phyloP scores from a whole-genome alignment of 2,797 vertebrate species.

The Cheirogaleus major region DNA sequence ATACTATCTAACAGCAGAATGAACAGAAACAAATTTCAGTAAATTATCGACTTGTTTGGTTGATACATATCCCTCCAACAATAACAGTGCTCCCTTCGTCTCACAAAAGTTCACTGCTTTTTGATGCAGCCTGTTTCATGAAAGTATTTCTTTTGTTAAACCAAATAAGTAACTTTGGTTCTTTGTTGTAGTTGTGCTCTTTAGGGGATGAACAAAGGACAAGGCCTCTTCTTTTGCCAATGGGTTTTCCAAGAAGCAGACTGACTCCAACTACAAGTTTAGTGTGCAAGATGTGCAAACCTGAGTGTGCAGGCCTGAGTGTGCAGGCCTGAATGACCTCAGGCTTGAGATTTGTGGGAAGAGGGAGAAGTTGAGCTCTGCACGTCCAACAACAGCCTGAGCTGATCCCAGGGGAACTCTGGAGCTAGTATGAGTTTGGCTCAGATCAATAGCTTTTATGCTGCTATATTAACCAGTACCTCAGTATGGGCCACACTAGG shows the following conservation, averaged over 20 bases:
- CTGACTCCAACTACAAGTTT: background rate
- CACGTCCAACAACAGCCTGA: background rate
- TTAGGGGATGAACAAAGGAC: background rate
- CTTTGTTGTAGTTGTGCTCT: background rate
- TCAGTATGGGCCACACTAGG: background rate
- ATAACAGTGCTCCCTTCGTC: background rate
- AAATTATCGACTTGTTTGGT: background rate
- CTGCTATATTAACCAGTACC: background rate
- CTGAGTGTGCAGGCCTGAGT: background rate
- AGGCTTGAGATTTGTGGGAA: background rate
- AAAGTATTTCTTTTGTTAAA: background rate
- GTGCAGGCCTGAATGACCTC: background rate
- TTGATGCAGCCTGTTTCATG: background rate
- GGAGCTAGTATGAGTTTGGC: background rate
- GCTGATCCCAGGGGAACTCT: background rate
- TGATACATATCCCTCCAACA: background rate
- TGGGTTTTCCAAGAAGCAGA: background rate
- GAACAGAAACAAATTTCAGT: conserved; percentile 7
- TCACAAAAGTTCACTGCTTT: background rate
- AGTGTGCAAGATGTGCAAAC: background rate
- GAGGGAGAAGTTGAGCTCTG: background rate
- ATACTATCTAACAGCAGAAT: background rate
- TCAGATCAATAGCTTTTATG: background rate
- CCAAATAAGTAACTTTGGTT: background rate
- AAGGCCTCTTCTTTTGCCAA: background rate